These are phyloP conservation scores for Oscarella lobularis DNA, from an alignment of 37 sponge, comb jelly and placozoan species.

Conservation along the genomic window DNA sequence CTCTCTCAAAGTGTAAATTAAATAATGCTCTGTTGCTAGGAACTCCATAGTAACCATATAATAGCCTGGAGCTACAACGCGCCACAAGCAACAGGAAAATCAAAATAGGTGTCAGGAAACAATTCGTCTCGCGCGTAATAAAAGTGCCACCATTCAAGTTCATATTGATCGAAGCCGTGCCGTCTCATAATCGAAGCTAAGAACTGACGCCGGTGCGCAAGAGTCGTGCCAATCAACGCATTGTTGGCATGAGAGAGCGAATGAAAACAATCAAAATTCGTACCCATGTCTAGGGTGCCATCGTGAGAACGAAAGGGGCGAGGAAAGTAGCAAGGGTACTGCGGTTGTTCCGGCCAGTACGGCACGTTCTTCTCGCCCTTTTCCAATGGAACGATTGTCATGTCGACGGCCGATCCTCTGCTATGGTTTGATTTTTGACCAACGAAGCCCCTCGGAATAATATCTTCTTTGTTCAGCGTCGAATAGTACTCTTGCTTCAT, in stretches of 20 bases:
- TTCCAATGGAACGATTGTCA: constrained; percentile 12
- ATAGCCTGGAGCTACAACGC: no score
- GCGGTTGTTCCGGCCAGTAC: constrained; percentile 4
- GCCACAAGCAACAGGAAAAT: constrained; percentile 11
- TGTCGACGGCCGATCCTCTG: constrained; percentile 12
- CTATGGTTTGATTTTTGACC: constrained; percentile 13
- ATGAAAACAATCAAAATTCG: constrained; percentile 16
- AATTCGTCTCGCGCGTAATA: constrained; percentile 10
- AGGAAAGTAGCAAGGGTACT: constrained; percentile 10
- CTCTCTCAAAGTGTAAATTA: no score
- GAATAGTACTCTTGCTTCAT: constrained; percentile 22
- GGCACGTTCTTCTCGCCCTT: no score
- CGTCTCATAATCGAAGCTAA: neutral
- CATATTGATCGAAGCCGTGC: constrained; percentile 12
- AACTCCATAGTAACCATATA: no score
- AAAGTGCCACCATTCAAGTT: constrained; percentile 21
- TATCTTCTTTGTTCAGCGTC: constrained; percentile 1
- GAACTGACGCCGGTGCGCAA: constrained; percentile 7
- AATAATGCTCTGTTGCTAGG: no score
- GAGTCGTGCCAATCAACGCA: neutral
- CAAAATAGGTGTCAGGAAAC: constrained; percentile 17
- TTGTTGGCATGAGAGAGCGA: constrained; percentile 14
- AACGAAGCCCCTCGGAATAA: constrained; percentile 16
- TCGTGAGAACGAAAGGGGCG: constrained; percentile 10
- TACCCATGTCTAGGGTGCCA: constrained; percentile 21